Percentiles rank a stretch among this genome's conserved stretches.
phyloP scores from a whole-genome alignment of 2,113 vertebrate genomes.

The Mobula hypostoma region DNA sequence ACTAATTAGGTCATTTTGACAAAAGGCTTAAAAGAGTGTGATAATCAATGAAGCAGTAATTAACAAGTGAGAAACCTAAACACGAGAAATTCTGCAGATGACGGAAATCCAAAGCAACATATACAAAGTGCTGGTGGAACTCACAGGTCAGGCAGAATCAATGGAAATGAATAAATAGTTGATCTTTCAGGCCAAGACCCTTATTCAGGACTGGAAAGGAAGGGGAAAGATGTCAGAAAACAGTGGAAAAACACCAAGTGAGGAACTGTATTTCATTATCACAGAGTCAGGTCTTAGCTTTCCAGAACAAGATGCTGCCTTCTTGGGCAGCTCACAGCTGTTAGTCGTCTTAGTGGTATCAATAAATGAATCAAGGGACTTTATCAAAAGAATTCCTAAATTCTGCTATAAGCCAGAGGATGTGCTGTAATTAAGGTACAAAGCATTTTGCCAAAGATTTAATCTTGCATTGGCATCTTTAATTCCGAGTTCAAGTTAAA shows the following conservation, averaged over 20 bases:
- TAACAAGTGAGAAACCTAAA: background rate
- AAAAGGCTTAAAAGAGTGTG: background rate
- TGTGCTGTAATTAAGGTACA: background rate
- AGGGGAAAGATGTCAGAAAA: too few relatives aligned
- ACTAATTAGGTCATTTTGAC: background rate
- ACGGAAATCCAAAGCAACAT: too few relatives aligned
- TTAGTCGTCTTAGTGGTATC: background rate
- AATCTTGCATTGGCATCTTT: background rate
- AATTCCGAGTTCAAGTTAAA: background rate
- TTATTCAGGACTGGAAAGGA: too few relatives aligned
- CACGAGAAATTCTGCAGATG: too few relatives aligned
- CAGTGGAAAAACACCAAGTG: background rate
- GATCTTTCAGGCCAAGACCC: too few relatives aligned
- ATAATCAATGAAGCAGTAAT: background rate
- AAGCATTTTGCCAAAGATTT: background rate
- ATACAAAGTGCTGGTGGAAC: too few relatives aligned
- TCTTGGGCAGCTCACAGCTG: background rate
- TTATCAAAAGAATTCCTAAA: background rate
- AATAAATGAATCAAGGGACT: background rate
- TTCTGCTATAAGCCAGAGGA: background rate
- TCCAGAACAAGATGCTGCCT: background rate
- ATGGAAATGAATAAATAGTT: too few relatives aligned
- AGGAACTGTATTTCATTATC: background rate
- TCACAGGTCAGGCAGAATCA: too few relatives aligned
- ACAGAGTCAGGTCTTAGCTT: background rate